Base-by-base conservation (phyloP, 53 echinoderm and acorn worm species). In the Astropecten irregularis region DNA sequence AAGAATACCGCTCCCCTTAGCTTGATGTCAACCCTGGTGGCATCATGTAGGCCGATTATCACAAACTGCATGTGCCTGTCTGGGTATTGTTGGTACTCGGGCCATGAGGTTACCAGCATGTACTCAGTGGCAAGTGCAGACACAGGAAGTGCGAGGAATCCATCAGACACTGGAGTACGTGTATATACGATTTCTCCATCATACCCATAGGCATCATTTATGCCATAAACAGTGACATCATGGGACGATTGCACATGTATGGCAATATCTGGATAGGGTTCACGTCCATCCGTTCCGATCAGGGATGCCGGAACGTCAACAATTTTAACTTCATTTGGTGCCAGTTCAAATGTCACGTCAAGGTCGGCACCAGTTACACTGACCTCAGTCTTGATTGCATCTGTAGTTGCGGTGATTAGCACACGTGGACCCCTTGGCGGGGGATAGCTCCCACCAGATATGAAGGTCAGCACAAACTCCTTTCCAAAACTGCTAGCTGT, bases 181-280 rank as follows among this genome's bases (percentile, higher is more conserved):
- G 42, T 42, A n/a, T n/a, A n/a, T 16, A 82, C 37, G 9, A 19
- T 38, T 13, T 22, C 39, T 5, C 31, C 76, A 22, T 21, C 56
- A 22, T 16, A 29, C 1, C 57, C 58, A 46, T 84, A 69, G 8
- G 68, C 87, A 81, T 87, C 87, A 35, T 87, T 87, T 46, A 87
- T 67, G 3, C 87, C 87, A 47, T 69, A 81, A 10, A 87, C 81
- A 4, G 61, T 57, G 37, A 87, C 52, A 16, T 77, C 48, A 11
- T 61, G 57, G 25, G 79, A 79, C 10, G 79, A 67, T 5, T 9
- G 38, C 30, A 87, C 81, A 57, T 59, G 58, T 28, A 87, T 39
- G n/a, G 81, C 87, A 56, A 50, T 38, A 18, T 62, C 36, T 23
- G 70, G 60, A 22, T 70, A 52, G 2, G 84, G 44, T 1, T 14